Evolutionary conservation across 1,140 invertebrate species (phyloP).

Genomic region (Zaprionus kolodkinae): DNA sequence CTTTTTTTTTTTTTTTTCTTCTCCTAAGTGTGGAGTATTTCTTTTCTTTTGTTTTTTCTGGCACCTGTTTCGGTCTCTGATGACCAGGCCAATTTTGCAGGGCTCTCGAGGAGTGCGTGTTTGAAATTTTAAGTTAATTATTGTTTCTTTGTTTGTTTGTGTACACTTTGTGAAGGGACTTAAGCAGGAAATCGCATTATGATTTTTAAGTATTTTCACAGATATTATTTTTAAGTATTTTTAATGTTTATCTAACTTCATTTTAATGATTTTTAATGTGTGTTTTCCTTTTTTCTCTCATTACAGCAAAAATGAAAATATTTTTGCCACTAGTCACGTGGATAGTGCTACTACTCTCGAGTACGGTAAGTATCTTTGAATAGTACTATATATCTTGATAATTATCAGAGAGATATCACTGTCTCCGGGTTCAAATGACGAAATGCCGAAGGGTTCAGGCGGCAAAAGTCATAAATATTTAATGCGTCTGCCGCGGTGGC

Average conservation of each 20-base stretch:
- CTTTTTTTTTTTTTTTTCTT: constrained; percentile 48
- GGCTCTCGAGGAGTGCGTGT: constrained; percentile 54
- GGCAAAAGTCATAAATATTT: constrained; percentile 30
- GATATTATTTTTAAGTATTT: constrained; percentile 19
- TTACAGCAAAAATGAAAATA: constrained; percentile 89
- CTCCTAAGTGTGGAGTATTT: constrained; percentile 19
- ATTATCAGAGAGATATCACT: constrained; percentile 18
- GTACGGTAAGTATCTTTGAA: constrained; percentile 85
- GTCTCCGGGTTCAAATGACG: constrained; percentile 34
- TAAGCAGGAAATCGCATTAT: constrained; percentile 72
- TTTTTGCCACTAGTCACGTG: constrained; percentile 89
- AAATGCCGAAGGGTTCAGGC: constrained; percentile 3
- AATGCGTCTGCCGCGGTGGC: constrained; percentile 42
- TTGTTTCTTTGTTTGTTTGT: constrained; percentile 54
- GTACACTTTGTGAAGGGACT: constrained; percentile 38
- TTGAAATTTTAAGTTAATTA: constrained; percentile 79
- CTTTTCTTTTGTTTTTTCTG: constrained; percentile 48
- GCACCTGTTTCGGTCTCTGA: constrained; percentile 61
- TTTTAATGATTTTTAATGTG: constrained; percentile 54
- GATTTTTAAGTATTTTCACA: constrained; percentile 42
- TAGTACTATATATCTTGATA: not conserved
- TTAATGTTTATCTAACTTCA: constrained; percentile 44
- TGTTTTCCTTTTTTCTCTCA: constrained; percentile 53
- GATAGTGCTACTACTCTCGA: constrained; percentile 87
- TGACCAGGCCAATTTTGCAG: constrained; percentile 74